Evolutionary conservation across 2,888 invertebrate genomes (phyloP), one percentile per base, ranked within the genome.

Genomic region (Leucoma salicis): DNA sequence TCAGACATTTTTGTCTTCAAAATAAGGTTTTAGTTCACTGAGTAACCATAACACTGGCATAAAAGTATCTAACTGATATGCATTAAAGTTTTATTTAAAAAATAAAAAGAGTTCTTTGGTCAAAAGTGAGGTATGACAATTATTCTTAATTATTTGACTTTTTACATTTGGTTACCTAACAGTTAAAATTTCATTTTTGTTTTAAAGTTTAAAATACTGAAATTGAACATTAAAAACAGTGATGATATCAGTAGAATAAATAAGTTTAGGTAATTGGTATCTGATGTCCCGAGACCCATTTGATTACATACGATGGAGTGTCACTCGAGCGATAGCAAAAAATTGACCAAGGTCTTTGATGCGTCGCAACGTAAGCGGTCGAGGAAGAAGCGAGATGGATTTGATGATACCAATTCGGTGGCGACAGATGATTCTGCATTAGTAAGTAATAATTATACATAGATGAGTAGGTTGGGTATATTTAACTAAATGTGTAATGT

Each of bases 311-410:
- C 62, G 66, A 88, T 89, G 88, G 88, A 87, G 66, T 78, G 81
- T 76, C 78, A 83, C 63, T 36, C 76, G 52, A 76, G 74, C 66
- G 86, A 87, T 74, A 85, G 83, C 58, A 86, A 86, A 70, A 86
- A 83, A 78, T 51, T 87, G 52, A 74, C 78, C 44, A 79, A 86
- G 72, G 84, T 86, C 53, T 87, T 82, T 46, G 88, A 88, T 39
- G 78, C 79, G 10, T 66, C 88, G 8, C 81, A 80, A 61, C 68
- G 72, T 16, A 85, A 78, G 47, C 70, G 71, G 13, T 60, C 63
- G 6, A 72, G 66, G 50, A 87, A 78, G 57, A 84, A 75, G 54
- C 68, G 65, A 5, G 79, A 82, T 3, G 76, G 70, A 14, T 49
- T 60, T 11, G 82, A 80, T 34, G 82, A 82, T 31, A 56, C 66